Percentiles rank a stretch among this genome's conserved stretches.
These are phyloP conservation scores for Phaetusa simplex DNA, from an alignment of 2,113 vertebrate genomes.

Conservation along the genomic window DNA sequence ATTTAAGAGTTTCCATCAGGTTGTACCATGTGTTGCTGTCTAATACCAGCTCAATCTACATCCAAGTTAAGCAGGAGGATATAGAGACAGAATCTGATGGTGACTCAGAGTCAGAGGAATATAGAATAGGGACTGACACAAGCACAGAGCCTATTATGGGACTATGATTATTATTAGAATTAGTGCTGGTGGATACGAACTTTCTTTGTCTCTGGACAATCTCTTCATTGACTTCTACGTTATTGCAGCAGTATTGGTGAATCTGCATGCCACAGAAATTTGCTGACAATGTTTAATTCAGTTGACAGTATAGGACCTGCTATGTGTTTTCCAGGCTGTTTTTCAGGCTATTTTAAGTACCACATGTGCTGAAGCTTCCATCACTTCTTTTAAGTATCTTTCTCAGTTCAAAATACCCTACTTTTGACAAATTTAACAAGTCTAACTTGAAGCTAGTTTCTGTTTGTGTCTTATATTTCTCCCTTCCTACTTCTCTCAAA, in stretches of 20 bases:
- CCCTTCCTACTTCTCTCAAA: background rate
- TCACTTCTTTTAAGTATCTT: background rate
- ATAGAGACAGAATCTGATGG: background rate
- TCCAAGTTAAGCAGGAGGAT: slow-evolving; percentile 11
- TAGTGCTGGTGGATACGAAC: background rate
- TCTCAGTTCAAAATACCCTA: background rate
- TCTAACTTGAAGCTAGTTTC: background rate
- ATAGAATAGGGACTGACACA: background rate
- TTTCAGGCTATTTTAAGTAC: background rate
- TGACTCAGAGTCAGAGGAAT: background rate
- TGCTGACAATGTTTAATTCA: background rate
- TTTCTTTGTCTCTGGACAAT: background rate
- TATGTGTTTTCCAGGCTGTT: background rate
- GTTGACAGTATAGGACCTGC: background rate
- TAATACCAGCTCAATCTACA: slow-evolving; percentile 32
- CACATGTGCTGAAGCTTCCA: background rate
- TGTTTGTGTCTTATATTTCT: background rate
- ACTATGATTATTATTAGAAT: background rate
- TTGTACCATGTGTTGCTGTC: slow-evolving; percentile 20
- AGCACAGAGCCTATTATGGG: background rate
- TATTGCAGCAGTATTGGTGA: background rate
- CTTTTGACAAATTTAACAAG: background rate
- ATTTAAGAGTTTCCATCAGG: background rate
- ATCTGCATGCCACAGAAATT: background rate
- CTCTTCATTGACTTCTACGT: background rate